A percentile compares a stretch with the other conserved stretches of the same genome.
Evolutionary conservation across 2,113 vertebrate genomes (phyloP).

Genomic region (Cathartes aura): DNA sequence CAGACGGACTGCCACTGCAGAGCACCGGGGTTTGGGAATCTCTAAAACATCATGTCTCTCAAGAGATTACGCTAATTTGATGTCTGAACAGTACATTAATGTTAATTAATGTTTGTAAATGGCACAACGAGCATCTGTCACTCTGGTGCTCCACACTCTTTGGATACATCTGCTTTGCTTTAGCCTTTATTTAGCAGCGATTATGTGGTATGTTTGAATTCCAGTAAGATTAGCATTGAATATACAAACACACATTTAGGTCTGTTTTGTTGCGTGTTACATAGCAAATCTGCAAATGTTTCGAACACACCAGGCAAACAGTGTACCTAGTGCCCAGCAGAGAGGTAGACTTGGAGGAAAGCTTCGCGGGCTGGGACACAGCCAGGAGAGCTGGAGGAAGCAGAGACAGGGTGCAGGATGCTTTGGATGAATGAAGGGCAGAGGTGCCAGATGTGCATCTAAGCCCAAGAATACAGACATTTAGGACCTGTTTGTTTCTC

Average conservation of each 20-base stretch:
- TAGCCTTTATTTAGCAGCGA: neutral
- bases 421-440: neutral
- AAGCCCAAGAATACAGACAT: neutral
- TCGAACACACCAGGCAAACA: accelerated
- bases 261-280: neutral
- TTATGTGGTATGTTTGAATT: neutral
- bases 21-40: neutral
- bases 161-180: neutral
- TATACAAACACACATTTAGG: neutral
- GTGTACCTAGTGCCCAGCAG: neutral
- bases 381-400: neutral
- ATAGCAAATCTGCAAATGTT: neutral
- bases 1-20: neutral
- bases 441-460: neutral
- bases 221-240: neutral
- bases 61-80: neutral
- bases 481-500: neutral
- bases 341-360: neutral
- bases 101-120: slow-evolving; percentile 53
- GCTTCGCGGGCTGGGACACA: neutral
- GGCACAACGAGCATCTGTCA: neutral
- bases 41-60: neutral
- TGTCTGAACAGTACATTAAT: neutral
- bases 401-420: neutral
- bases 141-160: neutral